Evolutionary conservation across 2,797 vertebrate genomes (phyloP).

Genomic region (Dicrostonyx torquatus): DNA sequence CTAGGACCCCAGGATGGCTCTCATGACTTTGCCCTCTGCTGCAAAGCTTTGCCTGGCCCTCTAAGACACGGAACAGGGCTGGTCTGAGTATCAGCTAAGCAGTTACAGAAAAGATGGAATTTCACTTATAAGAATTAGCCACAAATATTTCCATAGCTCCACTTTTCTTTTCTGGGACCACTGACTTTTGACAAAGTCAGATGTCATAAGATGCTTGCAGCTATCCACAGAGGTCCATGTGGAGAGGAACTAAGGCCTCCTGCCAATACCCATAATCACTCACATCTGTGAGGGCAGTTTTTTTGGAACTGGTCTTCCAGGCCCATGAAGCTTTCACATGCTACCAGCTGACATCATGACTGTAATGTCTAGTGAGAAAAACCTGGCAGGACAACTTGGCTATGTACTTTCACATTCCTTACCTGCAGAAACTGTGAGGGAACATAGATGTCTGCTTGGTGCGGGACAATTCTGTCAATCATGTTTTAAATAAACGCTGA

Average conservation of each 20-base stretch:
- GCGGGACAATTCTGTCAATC: too few species aligned
- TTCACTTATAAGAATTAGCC: not conserved
- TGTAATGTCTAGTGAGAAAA: not conserved
- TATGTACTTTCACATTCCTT: not conserved
- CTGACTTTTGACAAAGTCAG: not conserved
- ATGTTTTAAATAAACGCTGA: too few species aligned
- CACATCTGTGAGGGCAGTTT: too few species aligned
- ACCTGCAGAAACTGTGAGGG: not conserved
- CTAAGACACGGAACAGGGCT: not conserved
- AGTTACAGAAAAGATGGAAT: not conserved
- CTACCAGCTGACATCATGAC: not conserved
- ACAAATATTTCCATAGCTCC: not conserved
- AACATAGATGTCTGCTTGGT: not conserved
- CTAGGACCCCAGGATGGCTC: not conserved
- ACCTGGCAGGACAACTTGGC: not conserved
- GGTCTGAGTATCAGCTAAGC: not conserved
- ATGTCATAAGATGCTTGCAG: not conserved
- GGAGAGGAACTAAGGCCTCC: not conserved
- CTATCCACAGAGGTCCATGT: not conserved
- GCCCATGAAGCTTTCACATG: not conserved
- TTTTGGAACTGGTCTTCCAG: not conserved
- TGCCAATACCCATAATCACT: not conserved
- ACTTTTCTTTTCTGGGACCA: not conserved
- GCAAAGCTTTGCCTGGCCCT: not conserved
- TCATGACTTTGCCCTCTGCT: not conserved